phyloP scores from a whole-genome alignment of 1,140 invertebrate species.

The Drosophila setifemur region DNA sequence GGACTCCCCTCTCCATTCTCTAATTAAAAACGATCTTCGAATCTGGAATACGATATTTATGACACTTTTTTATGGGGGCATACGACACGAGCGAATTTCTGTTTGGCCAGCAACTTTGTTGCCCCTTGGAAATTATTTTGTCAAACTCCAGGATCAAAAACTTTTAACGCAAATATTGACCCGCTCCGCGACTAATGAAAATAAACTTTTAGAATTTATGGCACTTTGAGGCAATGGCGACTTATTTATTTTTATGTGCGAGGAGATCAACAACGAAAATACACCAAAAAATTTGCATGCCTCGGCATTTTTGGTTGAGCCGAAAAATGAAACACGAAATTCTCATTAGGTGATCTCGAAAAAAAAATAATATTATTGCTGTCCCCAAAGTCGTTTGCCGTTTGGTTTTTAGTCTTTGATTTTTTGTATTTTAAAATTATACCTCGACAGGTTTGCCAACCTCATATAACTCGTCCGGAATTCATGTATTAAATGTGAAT shows the following conservation, averaged over 20 bases:
- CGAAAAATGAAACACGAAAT: constrained; percentile 63
- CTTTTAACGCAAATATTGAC: constrained; percentile 75
- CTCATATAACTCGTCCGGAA: constrained; percentile 66
- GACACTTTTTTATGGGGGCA: constrained; percentile 26
- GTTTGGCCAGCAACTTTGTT: constrained; percentile 45
- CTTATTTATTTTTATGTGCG: constrained; percentile 68
- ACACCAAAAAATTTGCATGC: constrained; percentile 68
- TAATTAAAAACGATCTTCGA: constrained; percentile 56
- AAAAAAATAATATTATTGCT: constrained; percentile 47
- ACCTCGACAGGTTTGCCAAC: constrained; percentile 58
- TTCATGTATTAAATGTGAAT: constrained; percentile 62
- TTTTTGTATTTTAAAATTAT: constrained; percentile 55
- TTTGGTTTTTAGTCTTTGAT: constrained; percentile 57
- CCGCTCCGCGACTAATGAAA: constrained; percentile 40
- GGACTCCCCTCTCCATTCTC: constrained; percentile 23
- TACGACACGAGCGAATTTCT: constrained; percentile 11
- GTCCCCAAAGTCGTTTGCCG: constrained; percentile 14
- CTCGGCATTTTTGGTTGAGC: constrained; percentile 63
- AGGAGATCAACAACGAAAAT: constrained; percentile 18
- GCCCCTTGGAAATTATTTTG: constrained; percentile 58
- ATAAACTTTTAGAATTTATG: constrained; percentile 80
- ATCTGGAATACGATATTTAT: constrained; percentile 50
- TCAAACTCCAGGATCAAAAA: constrained; percentile 48
- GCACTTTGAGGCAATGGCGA: constrained; percentile 37
- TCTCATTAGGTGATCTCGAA: constrained; percentile 64